phyloP scores from a whole-genome alignment of 1,140 invertebrate species.

The Megalonaias nervosa region DNA sequence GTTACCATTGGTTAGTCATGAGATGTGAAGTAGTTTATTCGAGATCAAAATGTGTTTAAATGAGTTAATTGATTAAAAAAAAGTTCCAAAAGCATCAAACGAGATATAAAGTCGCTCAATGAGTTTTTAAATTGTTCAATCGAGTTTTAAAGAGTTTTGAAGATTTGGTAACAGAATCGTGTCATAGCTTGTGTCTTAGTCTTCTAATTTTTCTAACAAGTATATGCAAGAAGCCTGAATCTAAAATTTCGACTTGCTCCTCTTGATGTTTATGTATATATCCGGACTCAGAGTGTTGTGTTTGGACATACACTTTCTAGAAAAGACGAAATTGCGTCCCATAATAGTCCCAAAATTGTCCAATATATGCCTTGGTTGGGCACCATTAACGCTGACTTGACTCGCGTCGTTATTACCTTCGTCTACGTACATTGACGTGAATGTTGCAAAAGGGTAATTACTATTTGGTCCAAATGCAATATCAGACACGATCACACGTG shows the following conservation, averaged over 20 bases:
- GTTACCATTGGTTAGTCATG: too few relatives aligned
- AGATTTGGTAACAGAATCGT: background rate
- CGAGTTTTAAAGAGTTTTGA: too few relatives aligned
- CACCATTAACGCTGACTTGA: conserved; percentile 40
- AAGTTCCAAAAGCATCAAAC: too few relatives aligned
- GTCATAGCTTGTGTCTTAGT: conserved; percentile 23
- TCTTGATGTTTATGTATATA: conserved; percentile 36
- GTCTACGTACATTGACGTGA: conserved; percentile 52
- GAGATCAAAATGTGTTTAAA: too few relatives aligned
- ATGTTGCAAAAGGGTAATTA: conserved; percentile 49
- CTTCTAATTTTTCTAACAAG: conserved; percentile 23
- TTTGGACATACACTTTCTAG: conserved; percentile 52
- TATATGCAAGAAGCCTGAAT: conserved; percentile 19
- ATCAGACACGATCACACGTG: conserved; percentile 25
- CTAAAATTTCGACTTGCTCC: background rate
- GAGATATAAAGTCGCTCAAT: too few relatives aligned
- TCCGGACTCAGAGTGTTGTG: conserved; percentile 57
- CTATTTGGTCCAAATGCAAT: conserved; percentile 22
- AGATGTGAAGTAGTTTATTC: too few relatives aligned
- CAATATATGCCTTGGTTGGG: conserved; percentile 37
- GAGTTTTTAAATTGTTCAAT: too few relatives aligned
- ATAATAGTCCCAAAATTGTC: conserved; percentile 29
- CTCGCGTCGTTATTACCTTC: conserved; percentile 54
- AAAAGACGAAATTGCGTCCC: conserved; percentile 46
- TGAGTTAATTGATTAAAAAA: too few relatives aligned